Evolutionary conservation across 2,113 vertebrate genomes (phyloP), one percentile per base, ranked within the genome.

Genomic region (Sapajus apella): DNA sequence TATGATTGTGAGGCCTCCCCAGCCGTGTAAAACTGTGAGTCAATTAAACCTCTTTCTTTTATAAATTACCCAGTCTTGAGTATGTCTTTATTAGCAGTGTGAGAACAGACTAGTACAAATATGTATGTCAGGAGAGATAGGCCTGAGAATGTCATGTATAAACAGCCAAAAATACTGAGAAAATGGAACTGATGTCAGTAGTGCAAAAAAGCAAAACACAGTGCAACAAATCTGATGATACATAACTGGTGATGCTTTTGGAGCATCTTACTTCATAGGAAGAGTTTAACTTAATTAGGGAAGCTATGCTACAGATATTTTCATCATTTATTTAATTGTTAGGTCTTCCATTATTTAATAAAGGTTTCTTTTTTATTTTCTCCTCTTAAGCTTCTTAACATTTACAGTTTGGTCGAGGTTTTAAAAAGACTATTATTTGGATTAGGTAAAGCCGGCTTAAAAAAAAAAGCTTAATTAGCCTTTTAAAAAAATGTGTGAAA

Each of bases 341-440:
- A 83, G 20, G 64, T 52, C 94, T 96, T 84, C 80, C 40, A 64
- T 66, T 86, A 93, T 81, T 93, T n/a, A 97, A 92, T 90, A 83
- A 91, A 81, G 58, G 0, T 77, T 96, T 94, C 56, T 18, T 82
- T 25, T 64, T 30, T 56, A 32, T 94, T 68, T 82, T 8, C 13
- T 14, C 8, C 6, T 92, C 27, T 92, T 88, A 96, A 76, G 43
- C 32, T 96, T 90, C 72, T 96, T 97, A 96, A 93, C 70, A 89
- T 91, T 79, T 52, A 82, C 14, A 93, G 6, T 90, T 96, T 95
- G 97, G 76, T 93, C 79, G 95, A 77, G 52, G 35, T 97, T 96
- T 94, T 95, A 80, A 95, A 96, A 95, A 81, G n/a, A 90, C 85
- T 94, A 90, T 95, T 97, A 79, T 94, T 95, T 88, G 68, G 32